Evolutionary conservation across 2,797 vertebrate species (phyloP).

Genomic region (Syncerus caffer): DNA sequence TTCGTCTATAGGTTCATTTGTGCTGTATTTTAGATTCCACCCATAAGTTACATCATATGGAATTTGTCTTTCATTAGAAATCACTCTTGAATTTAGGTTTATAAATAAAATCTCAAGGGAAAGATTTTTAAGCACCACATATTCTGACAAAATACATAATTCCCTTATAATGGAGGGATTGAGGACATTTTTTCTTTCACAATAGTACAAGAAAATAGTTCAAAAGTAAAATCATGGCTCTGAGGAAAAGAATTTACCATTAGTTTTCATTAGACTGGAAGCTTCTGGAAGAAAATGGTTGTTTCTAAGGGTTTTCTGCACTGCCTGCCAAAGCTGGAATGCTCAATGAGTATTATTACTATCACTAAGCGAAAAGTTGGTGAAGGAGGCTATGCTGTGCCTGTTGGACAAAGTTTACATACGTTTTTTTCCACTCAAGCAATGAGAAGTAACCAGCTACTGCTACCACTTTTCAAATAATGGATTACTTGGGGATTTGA

Average conservation of each 20-base stretch:
- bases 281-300: not conserved
- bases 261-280: conserved; percentile 12
- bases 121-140: not conserved
- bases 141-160: conserved; percentile 7
- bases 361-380: not conserved
- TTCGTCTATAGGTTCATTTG: not conserved
- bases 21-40: not conserved
- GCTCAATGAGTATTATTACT: not conserved
- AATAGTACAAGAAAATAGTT: conserved; percentile 24
- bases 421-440: not conserved
- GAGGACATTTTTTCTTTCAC: conserved; percentile 3
- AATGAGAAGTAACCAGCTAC: not conserved
- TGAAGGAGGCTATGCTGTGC: not conserved
- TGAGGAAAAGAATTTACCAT: not conserved
- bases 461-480: not conserved
- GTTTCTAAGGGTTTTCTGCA: not conserved
- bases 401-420: not conserved
- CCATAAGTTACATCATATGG: not conserved
- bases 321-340: not conserved
- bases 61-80: not conserved
- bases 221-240: conserved; percentile 15
- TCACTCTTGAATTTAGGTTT: not conserved
- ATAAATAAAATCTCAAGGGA: conserved; percentile 36
- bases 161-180: not conserved
- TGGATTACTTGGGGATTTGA: not conserved